phyloP scores from a whole-genome alignment of 2,888 invertebrate species.

The Brenthis hecate region DNA sequence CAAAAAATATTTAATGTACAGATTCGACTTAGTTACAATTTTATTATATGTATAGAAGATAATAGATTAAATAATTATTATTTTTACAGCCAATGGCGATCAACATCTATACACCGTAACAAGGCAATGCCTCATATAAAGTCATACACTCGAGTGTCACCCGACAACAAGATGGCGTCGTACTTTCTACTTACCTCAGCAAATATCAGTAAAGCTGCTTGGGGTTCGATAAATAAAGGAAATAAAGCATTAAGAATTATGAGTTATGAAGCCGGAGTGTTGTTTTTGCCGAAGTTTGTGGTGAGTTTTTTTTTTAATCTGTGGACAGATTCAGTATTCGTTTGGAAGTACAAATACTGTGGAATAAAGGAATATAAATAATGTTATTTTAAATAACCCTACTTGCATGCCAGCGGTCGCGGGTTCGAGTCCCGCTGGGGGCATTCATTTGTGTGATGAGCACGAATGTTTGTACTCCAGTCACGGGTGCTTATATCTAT shows the following conservation, averaged over 20 bases:
- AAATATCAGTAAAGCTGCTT: conserved; percentile 98
- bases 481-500: too few relatives aligned
- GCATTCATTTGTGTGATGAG: too few relatives aligned
- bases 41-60: too few relatives aligned
- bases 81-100: conserved; percentile 89
- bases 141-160: conserved; percentile 90
- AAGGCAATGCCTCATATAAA: conserved; percentile 98
- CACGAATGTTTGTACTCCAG: too few relatives aligned
- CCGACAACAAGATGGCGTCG: conserved; percentile 85
- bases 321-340: neutral
- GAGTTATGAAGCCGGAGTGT: conserved; percentile 95
- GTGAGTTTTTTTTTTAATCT: conserved; percentile 79
- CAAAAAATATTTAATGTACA: too few relatives aligned
- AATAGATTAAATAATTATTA: neutral
- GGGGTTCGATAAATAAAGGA: conserved; percentile 89
- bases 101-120: conserved; percentile 85
- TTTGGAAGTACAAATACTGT: too few relatives aligned
- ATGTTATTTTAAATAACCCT: too few relatives aligned
- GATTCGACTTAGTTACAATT: too few relatives aligned
- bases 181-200: conserved; percentile 96
- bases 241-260: conserved; percentile 85
- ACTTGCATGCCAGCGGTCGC: too few relatives aligned
- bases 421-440: too few relatives aligned
- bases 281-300: conserved; percentile 92
- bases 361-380: too few relatives aligned